phyloP scores from a whole-genome alignment of 2,888 invertebrate genomes.

The Timema podura region DNA sequence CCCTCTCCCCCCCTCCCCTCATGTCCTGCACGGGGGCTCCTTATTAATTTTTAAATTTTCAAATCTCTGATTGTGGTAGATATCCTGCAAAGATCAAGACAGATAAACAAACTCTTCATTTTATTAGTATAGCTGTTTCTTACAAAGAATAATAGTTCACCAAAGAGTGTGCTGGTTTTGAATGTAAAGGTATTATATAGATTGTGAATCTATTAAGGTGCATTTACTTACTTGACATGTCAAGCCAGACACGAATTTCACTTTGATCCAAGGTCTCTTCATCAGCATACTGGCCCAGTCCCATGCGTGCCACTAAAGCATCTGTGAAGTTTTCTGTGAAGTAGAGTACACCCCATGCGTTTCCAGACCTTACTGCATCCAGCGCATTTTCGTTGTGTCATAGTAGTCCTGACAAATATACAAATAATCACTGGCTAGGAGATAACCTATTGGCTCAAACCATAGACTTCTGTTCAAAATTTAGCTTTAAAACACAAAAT shows the following conservation, averaged over 20 bases:
- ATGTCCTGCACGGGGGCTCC: too few species aligned
- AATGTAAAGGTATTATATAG: too few species aligned
- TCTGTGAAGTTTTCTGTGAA: conserved; percentile 89
- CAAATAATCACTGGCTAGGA: background rate
- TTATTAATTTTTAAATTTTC: too few species aligned
- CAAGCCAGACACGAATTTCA: conserved; percentile 84
- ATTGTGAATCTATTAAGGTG: too few species aligned
- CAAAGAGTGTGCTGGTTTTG: too few species aligned
- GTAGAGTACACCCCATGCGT: conserved; percentile 85
- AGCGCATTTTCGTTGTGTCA: conserved; percentile 60
- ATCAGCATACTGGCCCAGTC: conserved; percentile 75
- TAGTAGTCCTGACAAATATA: conserved; percentile 52
- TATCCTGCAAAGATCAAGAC: too few species aligned
- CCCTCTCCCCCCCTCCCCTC: too few species aligned
- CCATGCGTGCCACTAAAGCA: conserved; percentile 75
- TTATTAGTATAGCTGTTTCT: too few species aligned
- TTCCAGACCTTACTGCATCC: conserved; percentile 67
- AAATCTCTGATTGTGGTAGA: too few species aligned
- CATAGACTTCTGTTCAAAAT: background rate
- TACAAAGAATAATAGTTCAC: too few species aligned
- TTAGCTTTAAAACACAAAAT: conserved; percentile 3
- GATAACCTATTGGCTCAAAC: background rate
- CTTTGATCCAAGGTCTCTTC: conserved; percentile 83
- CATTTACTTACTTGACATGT: conserved; percentile 73
- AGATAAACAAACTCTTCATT: too few species aligned